These are phyloP conservation scores for Eufriesea mexicana DNA, from an alignment of 1,140 invertebrate species.

Conservation along the genomic window DNA sequence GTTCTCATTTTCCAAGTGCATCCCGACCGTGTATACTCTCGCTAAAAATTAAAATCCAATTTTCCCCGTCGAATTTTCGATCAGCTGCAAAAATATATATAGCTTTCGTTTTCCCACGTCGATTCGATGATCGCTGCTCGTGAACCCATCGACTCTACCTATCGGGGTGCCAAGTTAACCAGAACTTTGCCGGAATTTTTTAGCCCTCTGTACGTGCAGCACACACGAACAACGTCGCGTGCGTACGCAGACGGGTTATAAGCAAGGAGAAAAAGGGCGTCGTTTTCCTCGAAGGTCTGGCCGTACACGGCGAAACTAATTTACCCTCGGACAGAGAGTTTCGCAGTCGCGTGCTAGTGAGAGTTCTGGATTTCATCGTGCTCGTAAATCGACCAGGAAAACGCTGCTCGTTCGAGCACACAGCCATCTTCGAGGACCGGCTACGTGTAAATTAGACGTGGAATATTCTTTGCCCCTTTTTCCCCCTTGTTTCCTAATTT, in stretches of 20 bases:
- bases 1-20: not conserved
- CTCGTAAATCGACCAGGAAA: constrained; percentile 21
- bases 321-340: not conserved
- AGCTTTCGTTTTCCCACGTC: not conserved
- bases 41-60: constrained; percentile 41
- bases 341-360: not conserved
- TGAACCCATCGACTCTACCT: not conserved
- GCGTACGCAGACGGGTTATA: no score
- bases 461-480: not conserved
- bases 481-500: no score
- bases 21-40: not conserved
- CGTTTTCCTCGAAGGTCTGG: not conserved
- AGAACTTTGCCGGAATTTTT: constrained; percentile 4
- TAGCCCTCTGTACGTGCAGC: no score
- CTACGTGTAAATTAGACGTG: constrained; percentile 7
- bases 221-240: no score
- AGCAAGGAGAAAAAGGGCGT: no score
- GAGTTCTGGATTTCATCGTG: constrained; percentile 12
- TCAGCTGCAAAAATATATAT: not conserved
- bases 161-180: not conserved
- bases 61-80: not conserved
- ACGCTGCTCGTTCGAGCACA: not conserved
- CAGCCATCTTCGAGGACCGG: not conserved
- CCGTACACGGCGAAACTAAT: not conserved
- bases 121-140: constrained; percentile 10